Evolutionary conservation across 1,140 invertebrate genomes (phyloP).

Genomic region (Lordiphosa clarofinis): DNA sequence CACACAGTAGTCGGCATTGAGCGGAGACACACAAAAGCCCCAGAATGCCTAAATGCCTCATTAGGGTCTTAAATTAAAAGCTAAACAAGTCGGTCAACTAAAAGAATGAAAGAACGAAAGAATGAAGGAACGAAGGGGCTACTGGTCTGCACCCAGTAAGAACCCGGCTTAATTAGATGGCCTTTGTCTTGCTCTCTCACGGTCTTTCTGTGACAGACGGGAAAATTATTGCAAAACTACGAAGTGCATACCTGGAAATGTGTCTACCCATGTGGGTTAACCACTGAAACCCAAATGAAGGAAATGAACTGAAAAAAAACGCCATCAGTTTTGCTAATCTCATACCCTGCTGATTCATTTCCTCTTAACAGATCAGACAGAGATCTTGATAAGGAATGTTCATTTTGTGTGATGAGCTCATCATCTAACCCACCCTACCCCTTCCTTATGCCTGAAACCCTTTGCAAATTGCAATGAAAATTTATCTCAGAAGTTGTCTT

Average conservation of each 20-base stretch:
- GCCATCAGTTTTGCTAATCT: constrained; percentile 56
- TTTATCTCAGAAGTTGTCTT: constrained; percentile 41
- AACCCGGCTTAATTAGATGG: constrained; percentile 51
- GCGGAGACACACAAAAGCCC: constrained; percentile 53
- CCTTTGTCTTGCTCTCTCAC: constrained; percentile 54
- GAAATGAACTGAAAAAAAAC: constrained; percentile 37
- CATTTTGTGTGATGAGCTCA: constrained; percentile 65
- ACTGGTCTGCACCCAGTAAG: constrained; percentile 37
- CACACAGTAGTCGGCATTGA: constrained; percentile 74
- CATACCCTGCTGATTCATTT: constrained; percentile 59
- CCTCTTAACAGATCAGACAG: constrained; percentile 47
- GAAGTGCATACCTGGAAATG: constrained; percentile 23
- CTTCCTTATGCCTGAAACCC: constrained; percentile 32
- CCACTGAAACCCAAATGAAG: constrained; percentile 33
- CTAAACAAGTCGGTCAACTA: constrained; percentile 67
- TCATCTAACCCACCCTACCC: constrained; percentile 14
- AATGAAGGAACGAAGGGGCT: constrained; percentile 39
- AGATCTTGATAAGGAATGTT: constrained; percentile 65
- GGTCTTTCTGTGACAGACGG: constrained; percentile 48
- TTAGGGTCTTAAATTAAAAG: constrained; percentile 73
- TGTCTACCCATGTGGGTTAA: constrained; percentile 46
- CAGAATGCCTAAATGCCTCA: constrained; percentile 73
- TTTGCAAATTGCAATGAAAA: constrained; percentile 51
- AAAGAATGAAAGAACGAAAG: constrained; percentile 31
- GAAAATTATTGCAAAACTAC: constrained; percentile 32